These are phyloP conservation scores for Agonopterix alstromeriana DNA, from an alignment of 2,888 invertebrate species.

Conservation along the genomic window DNA sequence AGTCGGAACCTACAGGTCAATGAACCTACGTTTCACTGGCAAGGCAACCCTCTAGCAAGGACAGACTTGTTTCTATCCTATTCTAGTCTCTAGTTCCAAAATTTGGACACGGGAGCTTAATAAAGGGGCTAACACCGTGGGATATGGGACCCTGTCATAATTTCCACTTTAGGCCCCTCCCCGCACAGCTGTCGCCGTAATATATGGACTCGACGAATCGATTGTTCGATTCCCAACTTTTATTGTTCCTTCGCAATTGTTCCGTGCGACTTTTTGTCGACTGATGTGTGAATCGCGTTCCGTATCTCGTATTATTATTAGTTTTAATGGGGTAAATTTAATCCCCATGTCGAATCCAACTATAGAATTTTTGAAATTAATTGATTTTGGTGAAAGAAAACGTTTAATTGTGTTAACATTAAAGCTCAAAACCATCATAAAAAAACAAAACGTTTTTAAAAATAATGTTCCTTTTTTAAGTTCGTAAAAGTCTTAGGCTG, in stretches of 20 bases:
- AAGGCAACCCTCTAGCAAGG: no score
- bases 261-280: conserved; percentile 31
- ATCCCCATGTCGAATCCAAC: conserved; percentile 1
- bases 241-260: conserved; percentile 57
- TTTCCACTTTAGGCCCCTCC: conserved; percentile 29
- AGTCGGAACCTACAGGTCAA: no score
- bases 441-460: no score
- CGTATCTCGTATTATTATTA: conserved; percentile 31
- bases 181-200: conserved; percentile 62
- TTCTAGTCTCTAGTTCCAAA: background rate
- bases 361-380: background rate
- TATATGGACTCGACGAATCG: conserved; percentile 52
- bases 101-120: conserved; percentile 12
- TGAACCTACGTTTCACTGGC: no score
- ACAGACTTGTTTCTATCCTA: no score
- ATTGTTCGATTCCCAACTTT: conserved; percentile 61
- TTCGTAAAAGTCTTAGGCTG: no score
- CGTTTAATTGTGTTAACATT: background rate
- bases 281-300: conserved; percentile 18
- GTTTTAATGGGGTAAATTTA: conserved; percentile 14
- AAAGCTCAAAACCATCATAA: no score
- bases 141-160: conserved; percentile 50
- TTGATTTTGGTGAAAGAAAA: background rate
- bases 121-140: conserved; percentile 48
- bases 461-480: no score